Evolutionary conservation across 2,113 vertebrate genomes (phyloP), one percentile per base, ranked within the genome.

Genomic region (Neogale vison): DNA sequence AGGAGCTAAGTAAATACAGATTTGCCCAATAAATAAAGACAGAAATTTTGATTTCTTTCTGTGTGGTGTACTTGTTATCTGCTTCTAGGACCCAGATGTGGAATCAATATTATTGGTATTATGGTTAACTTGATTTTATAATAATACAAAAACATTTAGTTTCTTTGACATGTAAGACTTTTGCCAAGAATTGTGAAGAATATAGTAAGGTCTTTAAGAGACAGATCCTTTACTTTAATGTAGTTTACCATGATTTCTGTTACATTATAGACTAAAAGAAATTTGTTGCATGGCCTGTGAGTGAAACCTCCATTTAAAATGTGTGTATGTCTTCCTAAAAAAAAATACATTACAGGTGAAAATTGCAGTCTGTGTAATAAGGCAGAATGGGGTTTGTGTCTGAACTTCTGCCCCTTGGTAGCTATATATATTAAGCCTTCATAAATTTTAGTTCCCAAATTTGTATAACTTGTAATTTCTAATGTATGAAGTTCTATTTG

Each of bases 171-270:
- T 89, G 18, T 1, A 95, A 76, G 84, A 71, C 23, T 79, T 77
- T 95, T 96, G 31, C 52, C 95, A 87, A 83, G 23, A 79, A 79
- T 50, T 76, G 0, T 80, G 93, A 13, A 82, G 71, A 85, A 80
- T 71, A 31, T 47, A 74, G 29, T 80, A 69, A 88, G 42, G 89
- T 36, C 52, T 95, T 36, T 13, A 90, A 61, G 42, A 91, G 67
- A 76, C 7, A 82, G n/a, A 50, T 63, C n/a, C 14, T 18, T 94
- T 89, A 63, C 91, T 95, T 79, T 67, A 72, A 80, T 57, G 3
- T 94, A 59, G 8, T 86, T 97, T 94, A 18, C 45, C 26, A 72
- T 59, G 14, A 90, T 94, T 97, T 94, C 80, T 94, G 34, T 69
- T 94, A 31, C 18, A 72, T 90, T n/a, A 9, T 91, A 97, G 26